Evolutionary conservation across 2,113 vertebrate species (phyloP), one percentile per base, ranked within the genome.

Genomic region (Sylvilagus bachmani): DNA sequence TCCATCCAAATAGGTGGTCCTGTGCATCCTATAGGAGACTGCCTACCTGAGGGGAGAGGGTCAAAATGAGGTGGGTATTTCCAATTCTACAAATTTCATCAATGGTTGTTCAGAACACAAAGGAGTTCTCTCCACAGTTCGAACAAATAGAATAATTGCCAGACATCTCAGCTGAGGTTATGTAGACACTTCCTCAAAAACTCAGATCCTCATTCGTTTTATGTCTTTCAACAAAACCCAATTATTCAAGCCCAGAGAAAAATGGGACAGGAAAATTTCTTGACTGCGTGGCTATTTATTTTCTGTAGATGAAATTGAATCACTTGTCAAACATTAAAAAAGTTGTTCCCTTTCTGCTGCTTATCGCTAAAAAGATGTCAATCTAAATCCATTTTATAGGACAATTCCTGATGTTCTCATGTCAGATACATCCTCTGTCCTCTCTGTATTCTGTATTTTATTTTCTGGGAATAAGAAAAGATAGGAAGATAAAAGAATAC

Each of bases 271-370:
- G 78, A 97, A 97, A 95, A 81, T 90, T 97, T 96, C 78, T 96
- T 90, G 94, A 92, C 89, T 62, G 49, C 87, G 86, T 97, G 95
- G 79, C 84, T 97, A 96, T 97, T 97, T 98, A 97, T 98, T 98
- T 97, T 92, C 96, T 90, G 25, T 88, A 97, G 88, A 97, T 91
- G 96, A 98, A 98, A 96, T 91, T 93, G 95, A 98, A 98, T 98
- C 97, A 96, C 96, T 98, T 97, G 96, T 98, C 96, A 96, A 97
- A 95, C 55, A 98, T 96, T 2, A 84, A 91, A 86, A 83, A 86
- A 69, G n/a, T 95, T 97, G 93, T 97, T 98, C 97, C 95, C 97
- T 97, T 97, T 98, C 97, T 97, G 79, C 93, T 93, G 92, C 97
- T 98, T 96, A 97, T 95, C 53, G 36, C 96, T 97, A 97, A 86